Base-by-base conservation (phyloP, 2,797 vertebrate species). In the Pogoniulus pusillus region DNA sequence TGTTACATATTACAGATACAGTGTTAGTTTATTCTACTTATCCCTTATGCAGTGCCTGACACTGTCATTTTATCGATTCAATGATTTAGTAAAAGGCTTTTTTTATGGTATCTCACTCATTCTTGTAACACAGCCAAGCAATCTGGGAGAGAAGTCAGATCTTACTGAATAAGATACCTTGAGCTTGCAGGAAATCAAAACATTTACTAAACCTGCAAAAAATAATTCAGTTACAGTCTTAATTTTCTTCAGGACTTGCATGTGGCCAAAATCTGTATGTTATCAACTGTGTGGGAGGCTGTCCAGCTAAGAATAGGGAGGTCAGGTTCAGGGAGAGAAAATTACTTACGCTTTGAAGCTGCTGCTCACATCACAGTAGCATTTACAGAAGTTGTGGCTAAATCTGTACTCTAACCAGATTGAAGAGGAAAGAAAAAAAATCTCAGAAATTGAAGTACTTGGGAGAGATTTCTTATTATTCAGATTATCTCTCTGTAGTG, bases 281-380 rank as follows among this genome's bases (percentile, higher is more conserved):
- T 87, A 29, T 4, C 18, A 80, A 55, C 32, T 72, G 7, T 14
- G 13, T 82, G 35, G 19, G 43, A 70, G n/a, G n/a, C n/a, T 45
- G 72, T 80, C 7, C 0, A 72, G 43, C 16, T 64, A n/a, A 45
- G 24, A 81, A n/a, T 63, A 27, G 6, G 49, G 60, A 64, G 13
- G 17, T 73, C 24, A 35, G 24, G 53, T 85, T 81, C 39, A 32
- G 39, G 41, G 12, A 72, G 22, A 75, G 63, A 72, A 78, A 72
- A n/a, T 37, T 57, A 43, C 19, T 54, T 64, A 3, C 0, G 4
- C 4, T 71, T 75, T 23, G 39, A 58, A 62, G 30, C 24, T 83
- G 41, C 34, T 78, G 24, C 14, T 12, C 0, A 0, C 12, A 16
- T 47, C 27, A 16, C 0, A 0, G 26, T 60, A n/a, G 6, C 37